A percentile compares a stretch with the other conserved stretches of the same genome.
phyloP scores from a whole-genome alignment of 64 coral and sea anemone genomes.

The Montipora efflorescens region DNA sequence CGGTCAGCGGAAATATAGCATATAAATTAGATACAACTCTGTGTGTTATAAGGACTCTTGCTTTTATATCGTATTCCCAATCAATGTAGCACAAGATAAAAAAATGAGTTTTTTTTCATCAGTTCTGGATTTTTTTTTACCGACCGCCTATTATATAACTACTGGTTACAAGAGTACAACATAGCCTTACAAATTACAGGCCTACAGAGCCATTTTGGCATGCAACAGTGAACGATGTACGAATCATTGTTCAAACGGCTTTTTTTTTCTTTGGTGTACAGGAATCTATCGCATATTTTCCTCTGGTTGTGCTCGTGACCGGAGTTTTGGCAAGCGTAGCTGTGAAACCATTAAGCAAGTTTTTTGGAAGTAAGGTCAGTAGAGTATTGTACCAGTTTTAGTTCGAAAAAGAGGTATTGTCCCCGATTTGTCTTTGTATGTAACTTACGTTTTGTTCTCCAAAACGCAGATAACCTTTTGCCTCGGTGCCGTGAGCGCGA shows the following conservation, averaged over 20 bases:
- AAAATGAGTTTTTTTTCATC: too few species aligned
- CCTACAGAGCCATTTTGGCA: too few species aligned
- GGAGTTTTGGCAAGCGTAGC: conserved; percentile 72
- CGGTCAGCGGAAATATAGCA: too few species aligned
- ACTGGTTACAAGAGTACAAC: too few species aligned
- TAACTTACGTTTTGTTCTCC: neutral
- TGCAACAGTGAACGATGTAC: too few species aligned
- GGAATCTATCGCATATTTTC: conserved; percentile 79
- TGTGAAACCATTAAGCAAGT: conserved; percentile 72
- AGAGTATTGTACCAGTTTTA: neutral
- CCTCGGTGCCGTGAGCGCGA: conserved; percentile 54
- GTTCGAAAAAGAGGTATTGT: neutral
- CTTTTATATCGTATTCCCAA: too few species aligned
- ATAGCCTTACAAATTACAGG: too few species aligned
- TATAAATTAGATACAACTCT: too few species aligned
- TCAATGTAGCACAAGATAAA: too few species aligned
- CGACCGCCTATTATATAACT: too few species aligned
- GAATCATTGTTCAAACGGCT: neutral
- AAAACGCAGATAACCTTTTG: conserved; percentile 69
- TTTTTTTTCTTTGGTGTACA: neutral
- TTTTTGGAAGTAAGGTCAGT: conserved; percentile 72
- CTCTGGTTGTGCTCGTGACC: conserved; percentile 62
- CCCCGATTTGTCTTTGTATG: neutral
- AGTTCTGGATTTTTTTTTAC: too few species aligned
- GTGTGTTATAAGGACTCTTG: too few species aligned